Evolutionary conservation across 2,797 vertebrate species (phyloP).

Genomic region (Chelmon rostratus): DNA sequence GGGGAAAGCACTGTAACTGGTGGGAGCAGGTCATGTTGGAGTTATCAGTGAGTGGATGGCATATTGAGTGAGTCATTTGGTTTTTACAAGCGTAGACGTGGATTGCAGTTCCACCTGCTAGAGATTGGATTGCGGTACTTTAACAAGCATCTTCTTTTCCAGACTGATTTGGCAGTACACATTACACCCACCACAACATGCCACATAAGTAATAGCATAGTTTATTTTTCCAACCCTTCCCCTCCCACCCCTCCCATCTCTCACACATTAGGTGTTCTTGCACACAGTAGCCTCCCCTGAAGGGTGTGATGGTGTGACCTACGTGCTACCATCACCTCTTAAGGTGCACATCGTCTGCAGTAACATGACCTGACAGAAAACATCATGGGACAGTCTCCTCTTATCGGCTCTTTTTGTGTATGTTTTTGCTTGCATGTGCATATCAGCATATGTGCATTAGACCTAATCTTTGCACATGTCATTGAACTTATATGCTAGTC

Average conservation of each 20-base stretch:
- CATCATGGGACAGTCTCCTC: constrained; percentile 29
- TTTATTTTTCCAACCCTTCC: neutral
- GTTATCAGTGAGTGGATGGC: constrained; percentile 7
- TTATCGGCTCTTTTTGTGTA: constrained; percentile 13
- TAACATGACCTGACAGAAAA: constrained; percentile 46
- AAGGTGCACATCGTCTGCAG: constrained; percentile 31
- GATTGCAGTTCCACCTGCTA: constrained; percentile 17
- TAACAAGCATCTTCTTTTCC: constrained; percentile 8
- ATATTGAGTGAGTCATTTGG: constrained; percentile 38
- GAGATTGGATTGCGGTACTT: neutral
- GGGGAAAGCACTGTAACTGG: neutral
- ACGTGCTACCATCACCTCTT: constrained; percentile 34
- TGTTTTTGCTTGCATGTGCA: constrained; percentile 5
- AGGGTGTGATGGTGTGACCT: constrained; percentile 43
- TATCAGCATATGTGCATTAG: neutral
- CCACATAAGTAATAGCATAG: neutral
- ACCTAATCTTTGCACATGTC: neutral
- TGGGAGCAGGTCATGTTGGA: constrained; percentile 7
- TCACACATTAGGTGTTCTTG: constrained; percentile 34
- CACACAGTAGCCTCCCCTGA: constrained; percentile 9
- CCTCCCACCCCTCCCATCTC: neutral
- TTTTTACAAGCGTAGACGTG: constrained; percentile 28
- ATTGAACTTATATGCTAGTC: neutral
- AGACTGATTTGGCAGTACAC: constrained; percentile 16
- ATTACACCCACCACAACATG: constrained; percentile 13